Conservation (phyloP, 2,797 vertebrate genomes). For the Selene dorsalis region DNA sequence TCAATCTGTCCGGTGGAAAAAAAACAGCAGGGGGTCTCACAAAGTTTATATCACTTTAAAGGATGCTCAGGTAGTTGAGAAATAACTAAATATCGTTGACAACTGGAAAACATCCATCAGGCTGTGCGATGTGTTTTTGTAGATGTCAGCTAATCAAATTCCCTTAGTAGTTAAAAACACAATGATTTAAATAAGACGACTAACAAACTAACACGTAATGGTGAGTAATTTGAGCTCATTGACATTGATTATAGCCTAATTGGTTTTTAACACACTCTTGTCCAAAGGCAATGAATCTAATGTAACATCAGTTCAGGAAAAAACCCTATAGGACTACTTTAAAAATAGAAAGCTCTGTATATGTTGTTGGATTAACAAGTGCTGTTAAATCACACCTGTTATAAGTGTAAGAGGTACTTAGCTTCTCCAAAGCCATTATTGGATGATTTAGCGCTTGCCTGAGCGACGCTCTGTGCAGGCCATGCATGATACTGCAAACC, state of each 20-base stretch:
- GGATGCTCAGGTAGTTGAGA: neutral
- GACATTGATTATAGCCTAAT: conserved; percentile 42
- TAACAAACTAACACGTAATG: conserved; percentile 21
- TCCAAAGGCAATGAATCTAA: conserved; percentile 49
- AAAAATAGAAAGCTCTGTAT: conserved; percentile 42
- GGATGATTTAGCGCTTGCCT: conserved; percentile 59
- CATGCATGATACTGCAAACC: conserved; percentile 51
- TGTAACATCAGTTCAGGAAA: conserved; percentile 46
- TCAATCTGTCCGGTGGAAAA: conserved; percentile 27
- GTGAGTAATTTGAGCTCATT: conserved; percentile 18
- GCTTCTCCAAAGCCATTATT: conserved; percentile 56
- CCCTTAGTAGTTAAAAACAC: neutral
- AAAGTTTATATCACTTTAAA: conserved; percentile 22
- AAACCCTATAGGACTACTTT: conserved; percentile 22
- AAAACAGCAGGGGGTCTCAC: conserved; percentile 17
- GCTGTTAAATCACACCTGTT: conserved; percentile 61
- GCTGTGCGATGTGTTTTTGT: conserved; percentile 1
- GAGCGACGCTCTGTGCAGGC: conserved; percentile 38
- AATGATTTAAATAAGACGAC: conserved; percentile 14
- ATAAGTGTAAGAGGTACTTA: conserved; percentile 61
- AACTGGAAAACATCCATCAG: neutral
- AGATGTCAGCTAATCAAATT: conserved; percentile 18
- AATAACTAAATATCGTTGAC: neutral
- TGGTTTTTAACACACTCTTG: conserved; percentile 50
- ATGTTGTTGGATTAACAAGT: conserved; percentile 59